These are phyloP conservation scores for Molorchus minor DNA, from an alignment of 2,888 invertebrate species.

Conservation along the genomic window DNA sequence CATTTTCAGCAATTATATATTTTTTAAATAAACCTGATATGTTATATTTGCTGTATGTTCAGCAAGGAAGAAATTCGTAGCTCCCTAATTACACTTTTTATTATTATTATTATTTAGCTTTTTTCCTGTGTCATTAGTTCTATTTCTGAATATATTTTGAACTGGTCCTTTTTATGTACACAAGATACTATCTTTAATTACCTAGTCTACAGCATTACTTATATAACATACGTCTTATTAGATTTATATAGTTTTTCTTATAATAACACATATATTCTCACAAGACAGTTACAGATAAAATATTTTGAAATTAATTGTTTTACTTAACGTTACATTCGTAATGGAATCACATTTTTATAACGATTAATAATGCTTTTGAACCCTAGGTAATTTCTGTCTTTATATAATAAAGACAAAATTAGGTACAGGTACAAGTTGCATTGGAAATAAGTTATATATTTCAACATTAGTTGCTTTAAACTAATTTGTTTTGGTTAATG, in stretches of 20 bases:
- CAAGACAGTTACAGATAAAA: conserved; percentile 46
- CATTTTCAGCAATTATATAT: background rate
- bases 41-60: no score
- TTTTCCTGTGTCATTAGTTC: no score
- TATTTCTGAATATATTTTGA: conserved; percentile 9
- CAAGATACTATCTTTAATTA: conserved; percentile 40
- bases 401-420: conserved; percentile 26
- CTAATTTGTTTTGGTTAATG: conserved; percentile 17
- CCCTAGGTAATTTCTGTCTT: conserved; percentile 21
- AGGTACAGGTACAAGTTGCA: conserved; percentile 27
- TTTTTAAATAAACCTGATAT: background rate
- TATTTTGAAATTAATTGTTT: conserved; percentile 20
- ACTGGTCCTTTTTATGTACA: conserved; percentile 32
- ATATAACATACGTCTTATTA: conserved; percentile 45
- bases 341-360: conserved; percentile 50
- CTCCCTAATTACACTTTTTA: no score
- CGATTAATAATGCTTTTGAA: conserved; percentile 33
- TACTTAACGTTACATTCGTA: conserved; percentile 41
- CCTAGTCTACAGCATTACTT: conserved; percentile 54
- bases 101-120: no score
- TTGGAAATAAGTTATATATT: conserved; percentile 14
- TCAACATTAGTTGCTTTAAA: conserved; percentile 16
- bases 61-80: no score
- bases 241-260: conserved; percentile 44
- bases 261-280: conserved; percentile 48